These are phyloP conservation scores for Rhizomys pruinosus DNA, from an alignment of 2,113 vertebrate species.

Conservation along the genomic window DNA sequence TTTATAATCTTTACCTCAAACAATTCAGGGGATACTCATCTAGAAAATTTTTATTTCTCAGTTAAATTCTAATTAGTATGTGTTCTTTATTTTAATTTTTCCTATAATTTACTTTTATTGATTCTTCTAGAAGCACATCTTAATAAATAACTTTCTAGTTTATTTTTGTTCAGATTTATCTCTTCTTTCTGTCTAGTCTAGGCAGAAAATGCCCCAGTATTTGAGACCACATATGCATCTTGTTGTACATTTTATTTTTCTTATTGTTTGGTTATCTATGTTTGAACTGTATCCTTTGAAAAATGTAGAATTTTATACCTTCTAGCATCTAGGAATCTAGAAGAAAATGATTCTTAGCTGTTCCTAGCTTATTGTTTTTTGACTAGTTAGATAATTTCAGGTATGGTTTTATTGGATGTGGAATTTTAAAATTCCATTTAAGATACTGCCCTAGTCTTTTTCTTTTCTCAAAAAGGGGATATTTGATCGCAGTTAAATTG, in stretches of 20 bases:
- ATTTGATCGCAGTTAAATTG: conserved; percentile 76
- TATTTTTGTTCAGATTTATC: conserved; percentile 31
- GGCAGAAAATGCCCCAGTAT: neutral
- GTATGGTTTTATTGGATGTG: conserved; percentile 55
- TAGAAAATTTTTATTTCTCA: conserved; percentile 39
- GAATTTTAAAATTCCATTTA: conserved; percentile 35
- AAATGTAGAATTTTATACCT: neutral
- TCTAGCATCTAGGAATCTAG: conserved; percentile 20
- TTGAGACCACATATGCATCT: neutral
- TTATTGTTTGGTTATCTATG: neutral
- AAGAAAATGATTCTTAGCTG: neutral
- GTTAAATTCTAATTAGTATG: conserved; percentile 14
- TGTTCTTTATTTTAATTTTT: conserved; percentile 33
- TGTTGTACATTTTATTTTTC: conserved; percentile 3
- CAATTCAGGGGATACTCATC: neutral
- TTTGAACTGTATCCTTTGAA: conserved; percentile 37
- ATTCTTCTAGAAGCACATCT: conserved; percentile 18
- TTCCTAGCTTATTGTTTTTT: neutral
- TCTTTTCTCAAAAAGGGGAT: conserved; percentile 60
- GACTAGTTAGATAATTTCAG: conserved; percentile 56
- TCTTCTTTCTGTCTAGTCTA: neutral
- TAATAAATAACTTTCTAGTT: neutral
- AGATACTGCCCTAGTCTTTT: conserved; percentile 39
- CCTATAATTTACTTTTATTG: neutral
- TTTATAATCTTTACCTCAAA: accelerated